Evolutionary conservation across 1,140 invertebrate genomes (phyloP), one percentile per base, ranked within the genome.

Genomic region (silkworm (Bombyx mori)): DNA sequence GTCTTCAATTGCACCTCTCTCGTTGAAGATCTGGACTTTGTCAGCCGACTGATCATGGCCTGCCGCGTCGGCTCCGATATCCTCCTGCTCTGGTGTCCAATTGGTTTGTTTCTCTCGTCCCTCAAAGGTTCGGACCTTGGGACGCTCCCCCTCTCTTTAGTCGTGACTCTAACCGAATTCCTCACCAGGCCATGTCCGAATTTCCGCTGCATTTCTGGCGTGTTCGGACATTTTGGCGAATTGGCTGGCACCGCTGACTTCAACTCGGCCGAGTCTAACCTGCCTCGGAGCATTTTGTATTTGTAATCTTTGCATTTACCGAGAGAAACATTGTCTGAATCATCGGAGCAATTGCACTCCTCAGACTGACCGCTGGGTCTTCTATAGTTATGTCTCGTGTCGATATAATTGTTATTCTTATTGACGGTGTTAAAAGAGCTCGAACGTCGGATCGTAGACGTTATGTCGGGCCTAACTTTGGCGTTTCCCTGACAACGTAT

Each of bases 391-490:
- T 77, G 61, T 56, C 75, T 67, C 0, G 66, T 58, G 7, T 83
- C 80, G 6, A 83, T 59, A 53, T 75, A 74, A 56, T 87, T 85
- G 46, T 86, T 86, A 44, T 87, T 88, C 60, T 76, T 86, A 55
- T 86, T 88, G 6, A 89, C 88, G 4, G 82, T 85, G 55, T 77
- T 88, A 49, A 88, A 89, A 1, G 86, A 88, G 59, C 85, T 88
- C 7, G 85, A 88, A n/a, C 88, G 69, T 62, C 75, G 81, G 26
- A 89, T 89, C 0, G 86, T 79, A 6, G 75, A 66, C 0, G 77
- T 35, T 49, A n/a, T 47, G 7, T 48, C 35, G 54, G 42, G 35
- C 8, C 54, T 56, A 5, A 48, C 9, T n/a, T 76, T 81, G 62
- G 74, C 77, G 68, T 83, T 75, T 12, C 77, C 82, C 62, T 78